Conservation (phyloP, 1,140 invertebrate species). For the Scaptodrosophila lebanonensis region DNA sequence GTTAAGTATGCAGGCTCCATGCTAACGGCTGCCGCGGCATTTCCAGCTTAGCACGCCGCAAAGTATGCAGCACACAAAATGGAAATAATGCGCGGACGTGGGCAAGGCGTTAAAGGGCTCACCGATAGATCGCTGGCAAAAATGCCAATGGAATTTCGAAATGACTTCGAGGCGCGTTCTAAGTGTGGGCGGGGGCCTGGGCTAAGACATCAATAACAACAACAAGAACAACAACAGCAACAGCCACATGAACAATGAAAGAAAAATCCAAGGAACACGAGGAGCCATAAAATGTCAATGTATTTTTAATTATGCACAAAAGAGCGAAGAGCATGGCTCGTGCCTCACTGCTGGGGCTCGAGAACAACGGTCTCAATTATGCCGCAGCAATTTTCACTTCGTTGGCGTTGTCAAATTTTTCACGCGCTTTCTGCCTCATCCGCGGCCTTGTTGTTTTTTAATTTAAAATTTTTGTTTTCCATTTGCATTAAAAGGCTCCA, state of each 20-base stretch:
- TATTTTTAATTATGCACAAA: slow-evolving; percentile 69
- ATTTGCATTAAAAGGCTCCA: slow-evolving; percentile 53
- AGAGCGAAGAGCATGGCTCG: slow-evolving; percentile 30
- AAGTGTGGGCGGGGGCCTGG: slow-evolving; percentile 9
- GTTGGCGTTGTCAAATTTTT: slow-evolving; percentile 70
- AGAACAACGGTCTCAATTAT: slow-evolving; percentile 53
- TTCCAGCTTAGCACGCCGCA: slow-evolving; percentile 25
- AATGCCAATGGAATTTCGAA: slow-evolving; percentile 55
- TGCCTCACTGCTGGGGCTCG: slow-evolving; percentile 1
- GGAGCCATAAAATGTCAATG: slow-evolving; percentile 65
- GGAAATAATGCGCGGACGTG: slow-evolving; percentile 22
- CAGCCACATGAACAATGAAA: slow-evolving; percentile 1
- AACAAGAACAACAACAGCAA: slow-evolving; percentile 5
- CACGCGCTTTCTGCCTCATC: slow-evolving; percentile 41
- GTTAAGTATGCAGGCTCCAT: slow-evolving; percentile 40
- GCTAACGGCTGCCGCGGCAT: slow-evolving; percentile 22
- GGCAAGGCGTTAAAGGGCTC: slow-evolving; percentile 49
- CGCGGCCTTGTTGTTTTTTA: slow-evolving; percentile 46
- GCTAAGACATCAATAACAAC: slow-evolving; percentile 14
- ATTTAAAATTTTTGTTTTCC: slow-evolving; percentile 45
- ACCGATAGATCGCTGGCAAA: slow-evolving; percentile 40
- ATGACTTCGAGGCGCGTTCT: slow-evolving; percentile 36
- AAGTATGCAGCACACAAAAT: slow-evolving; percentile 32
- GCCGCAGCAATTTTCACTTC: slow-evolving; percentile 66
- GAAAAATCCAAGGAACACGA: slow-evolving; percentile 30